Evolutionary conservation across 2,888 invertebrate species (phyloP).

Genomic region (Cecidostiba fungosa): DNA sequence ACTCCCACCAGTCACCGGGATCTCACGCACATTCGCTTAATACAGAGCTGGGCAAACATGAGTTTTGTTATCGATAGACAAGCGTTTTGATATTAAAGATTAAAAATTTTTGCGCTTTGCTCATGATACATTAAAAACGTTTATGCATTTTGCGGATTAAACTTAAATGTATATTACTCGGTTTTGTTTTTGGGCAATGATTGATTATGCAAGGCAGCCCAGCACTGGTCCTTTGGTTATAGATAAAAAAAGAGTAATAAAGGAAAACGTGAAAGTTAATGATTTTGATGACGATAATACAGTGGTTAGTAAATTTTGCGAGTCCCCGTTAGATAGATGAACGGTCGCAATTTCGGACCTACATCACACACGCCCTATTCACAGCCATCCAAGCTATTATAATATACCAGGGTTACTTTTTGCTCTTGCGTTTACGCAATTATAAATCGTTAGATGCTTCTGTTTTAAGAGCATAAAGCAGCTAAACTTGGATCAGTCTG

Average conservation of each 20-base stretch:
- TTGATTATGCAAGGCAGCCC: conserved; percentile 26
- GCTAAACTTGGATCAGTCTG: conserved; percentile 63
- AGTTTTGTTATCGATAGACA: conserved; percentile 12
- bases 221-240: conserved; percentile 46
- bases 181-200: conserved; percentile 17
- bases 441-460: conserved; percentile 56
- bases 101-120: neutral
- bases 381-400: conserved; percentile 64
- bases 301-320: conserved; percentile 55
- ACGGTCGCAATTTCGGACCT: conserved; percentile 44
- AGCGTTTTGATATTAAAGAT: conserved; percentile 25
- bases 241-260: conserved; percentile 24
- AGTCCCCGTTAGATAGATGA: conserved; percentile 37
- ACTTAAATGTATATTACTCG: conserved; percentile 30
- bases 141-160: conserved; percentile 28
- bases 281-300: conserved; percentile 14
- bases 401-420: conserved; percentile 54
- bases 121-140: conserved; percentile 24
- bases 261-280: conserved; percentile 22
- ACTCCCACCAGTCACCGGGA: conserved; percentile 31
- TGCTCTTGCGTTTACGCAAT: conserved; percentile 49
- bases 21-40: neutral
- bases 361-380: conserved; percentile 61
- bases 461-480: conserved; percentile 55
- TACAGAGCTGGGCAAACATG: conserved; percentile 43